A percentile compares a stretch with the other conserved stretches of the same genome.
These are phyloP conservation scores for Drosophila kambysellisi DNA, from an alignment of 2,888 invertebrate genomes.

Conservation along the genomic window DNA sequence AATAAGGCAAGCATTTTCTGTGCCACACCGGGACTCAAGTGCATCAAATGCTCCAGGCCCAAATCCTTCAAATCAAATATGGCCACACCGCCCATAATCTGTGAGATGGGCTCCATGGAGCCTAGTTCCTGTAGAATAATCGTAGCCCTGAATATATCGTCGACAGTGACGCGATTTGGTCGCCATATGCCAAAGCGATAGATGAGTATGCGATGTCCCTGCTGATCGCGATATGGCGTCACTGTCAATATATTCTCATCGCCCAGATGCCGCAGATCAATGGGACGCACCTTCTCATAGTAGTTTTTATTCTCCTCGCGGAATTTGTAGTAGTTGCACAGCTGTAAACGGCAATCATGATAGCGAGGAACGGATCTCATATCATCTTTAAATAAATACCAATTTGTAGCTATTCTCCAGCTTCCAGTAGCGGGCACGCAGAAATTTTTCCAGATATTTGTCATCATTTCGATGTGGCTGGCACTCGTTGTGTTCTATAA, in stretches of 20 bases:
- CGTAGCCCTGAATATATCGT: slow-evolving; percentile 90
- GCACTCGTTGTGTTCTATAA: slow-evolving; percentile 90
- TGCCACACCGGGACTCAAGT: slow-evolving; percentile 90
- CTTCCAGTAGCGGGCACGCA: slow-evolving; percentile 91
- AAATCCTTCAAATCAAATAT: slow-evolving; percentile 91
- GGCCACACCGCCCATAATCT: slow-evolving; percentile 91
- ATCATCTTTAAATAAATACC: slow-evolving; percentile 85
- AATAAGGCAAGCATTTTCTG: slow-evolving; percentile 89
- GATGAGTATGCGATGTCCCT: slow-evolving; percentile 89
- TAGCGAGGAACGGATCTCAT: background rate
- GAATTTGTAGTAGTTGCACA: slow-evolving; percentile 91
- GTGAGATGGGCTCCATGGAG: slow-evolving; percentile 90
- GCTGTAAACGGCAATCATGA: slow-evolving; percentile 65
- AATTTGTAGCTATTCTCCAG: slow-evolving; percentile 90
- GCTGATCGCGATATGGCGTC: slow-evolving; percentile 91
- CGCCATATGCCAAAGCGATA: slow-evolving; percentile 92
- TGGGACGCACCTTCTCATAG: slow-evolving; percentile 89
- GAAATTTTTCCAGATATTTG: slow-evolving; percentile 90
- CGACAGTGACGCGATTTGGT: slow-evolving; percentile 88
- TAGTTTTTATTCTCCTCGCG: slow-evolving; percentile 90
- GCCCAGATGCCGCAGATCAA: slow-evolving; percentile 88
- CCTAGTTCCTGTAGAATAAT: slow-evolving; percentile 90
- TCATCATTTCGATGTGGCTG: slow-evolving; percentile 91
- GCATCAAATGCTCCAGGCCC: slow-evolving; percentile 90
- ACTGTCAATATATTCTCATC: slow-evolving; percentile 90